Base-by-base conservation (phyloP, 23 tunicate species). In the Halocynthia roretzi region DNA sequence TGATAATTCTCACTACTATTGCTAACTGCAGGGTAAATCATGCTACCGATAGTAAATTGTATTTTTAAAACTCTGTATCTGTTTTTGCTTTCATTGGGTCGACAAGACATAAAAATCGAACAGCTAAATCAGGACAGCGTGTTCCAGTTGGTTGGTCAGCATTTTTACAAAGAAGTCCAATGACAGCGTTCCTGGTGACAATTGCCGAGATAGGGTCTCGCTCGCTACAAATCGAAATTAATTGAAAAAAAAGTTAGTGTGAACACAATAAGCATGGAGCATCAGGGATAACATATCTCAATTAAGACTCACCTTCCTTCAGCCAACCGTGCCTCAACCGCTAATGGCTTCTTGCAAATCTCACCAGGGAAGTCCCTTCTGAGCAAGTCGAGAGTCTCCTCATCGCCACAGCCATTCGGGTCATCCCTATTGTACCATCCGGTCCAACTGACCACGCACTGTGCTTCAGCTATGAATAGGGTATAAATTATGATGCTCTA, bases 391-490 rank as follows among this genome's bases (percentile, higher is more conserved):
- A 76, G 31, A 6, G 74, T 64, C 60, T 86, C 92, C 17, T 86
- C 92, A 62, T 86, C 92, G 11, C 92, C 92, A 21, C 8, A 7
- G 19, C 92, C 92, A 7, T 77, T 82, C 6, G 92, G 92, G 61
- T 81, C 85, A 71, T 86, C 92, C 44, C 82, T 44, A 63, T 86
- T 85, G 23, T 71, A 76, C 85, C 85, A 86, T 51, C 64, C 65
- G 6, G 92, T 86, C 92, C 92, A 86, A 17, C 22, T 61, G 14
- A 64, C 72, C 7, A 82, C 79, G 40, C 92, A 86, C 52, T 76
- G 80, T 83, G 60, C 52, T 53, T 15, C 14, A 22, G 64, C 64
- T 31, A 31, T 31, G 44, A 4, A 31, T 20, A 65, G 63, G 63
- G 63, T 58, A 58, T 58, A n/a, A 58, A 14, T 15, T 2, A 58